Base-by-base conservation (phyloP, 2,888 invertebrate species). In the Cotesia congregata region DNA sequence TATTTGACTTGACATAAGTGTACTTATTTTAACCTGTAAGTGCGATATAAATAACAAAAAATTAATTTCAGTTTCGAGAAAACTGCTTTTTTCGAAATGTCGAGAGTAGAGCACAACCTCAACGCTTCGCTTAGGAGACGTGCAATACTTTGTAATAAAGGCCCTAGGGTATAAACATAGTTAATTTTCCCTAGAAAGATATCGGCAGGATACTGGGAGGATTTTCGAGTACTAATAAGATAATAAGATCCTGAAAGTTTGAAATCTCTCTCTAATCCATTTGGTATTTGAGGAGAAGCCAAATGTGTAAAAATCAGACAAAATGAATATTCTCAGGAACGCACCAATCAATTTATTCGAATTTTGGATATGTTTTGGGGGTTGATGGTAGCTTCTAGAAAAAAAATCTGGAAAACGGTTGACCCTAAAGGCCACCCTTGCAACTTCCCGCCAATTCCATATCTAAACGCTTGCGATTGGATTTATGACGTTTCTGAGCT, bases 131-230 rank as follows among this genome's bases (percentile, higher is more conserved):
- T n/a, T n/a, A n/a, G n/a, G n/a, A n/a, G n/a, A n/a, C n/a, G n/a
- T n/a, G n/a, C n/a, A n/a, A 17, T 17, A 17, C 17, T 17, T 17
- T 17, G 17, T 17, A 17, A 17, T 40, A 72, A 72, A 72, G 60
- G 62, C 72, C 72, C 20, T 72, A 61, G 72, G 38, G 72, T 72
- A 72, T 72, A 72, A 72, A 30, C 6, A 61, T 72, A 62, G 72
- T 72, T 38, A 60, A 72, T 72, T 39, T 62, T 38, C 72, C 62
- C 62, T 40, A 9, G 61, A 12, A 72, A 20, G 62, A 72, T 72
- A 20, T 72, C n/a, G 30, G 40, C 30, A 62, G 4, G 62, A 72
- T 59, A 72, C 72, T 72, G 61, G 15, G 61, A 30, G 62, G 62
- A 72, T 62, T 38, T 72, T 61, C 20, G 50, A 15, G 59, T 70